phyloP scores from a whole-genome alignment of 2,888 invertebrate genomes.

The Meandrusa payeni region DNA sequence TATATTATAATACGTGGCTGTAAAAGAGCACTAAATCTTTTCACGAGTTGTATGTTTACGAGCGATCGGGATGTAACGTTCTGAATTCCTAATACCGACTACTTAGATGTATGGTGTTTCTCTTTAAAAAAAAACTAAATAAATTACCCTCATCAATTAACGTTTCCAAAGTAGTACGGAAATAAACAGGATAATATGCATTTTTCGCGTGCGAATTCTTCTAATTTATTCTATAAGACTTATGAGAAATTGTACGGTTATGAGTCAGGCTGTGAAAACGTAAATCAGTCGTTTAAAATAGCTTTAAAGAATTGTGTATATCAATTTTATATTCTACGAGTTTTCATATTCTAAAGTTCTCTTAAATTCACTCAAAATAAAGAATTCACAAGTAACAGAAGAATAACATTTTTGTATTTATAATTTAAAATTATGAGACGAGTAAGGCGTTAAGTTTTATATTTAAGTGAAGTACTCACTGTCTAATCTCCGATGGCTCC shows the following conservation, averaged over 20 bases:
- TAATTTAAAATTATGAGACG: no score
- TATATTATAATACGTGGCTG: conserved; percentile 13
- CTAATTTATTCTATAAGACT: conserved; percentile 1
- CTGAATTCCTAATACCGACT: conserved; percentile 6
- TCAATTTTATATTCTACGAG: no score
- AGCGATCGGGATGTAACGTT: conserved; percentile 6
- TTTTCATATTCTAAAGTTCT: no score
- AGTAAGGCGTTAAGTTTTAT: no score
- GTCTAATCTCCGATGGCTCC: no score
- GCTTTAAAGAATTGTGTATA: background rate
- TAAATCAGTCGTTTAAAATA: conserved; percentile 9
- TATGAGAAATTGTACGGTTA: conserved; percentile 10
- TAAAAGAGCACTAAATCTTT: conserved; percentile 14
- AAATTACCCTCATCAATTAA: conserved; percentile 19
- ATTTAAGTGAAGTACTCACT: no score
- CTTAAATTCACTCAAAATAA: no score
- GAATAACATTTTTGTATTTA: no score
- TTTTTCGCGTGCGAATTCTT: conserved; percentile 14
- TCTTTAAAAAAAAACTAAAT: conserved; percentile 18
- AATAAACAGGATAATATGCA: conserved; percentile 6
- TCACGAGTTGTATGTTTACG: conserved; percentile 18
- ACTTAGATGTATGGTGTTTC: conserved; percentile 15
- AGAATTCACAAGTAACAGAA: no score
- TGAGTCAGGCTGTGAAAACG: conserved; percentile 1
- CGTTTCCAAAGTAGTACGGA: conserved; percentile 1